Evolutionary conservation across 2,888 invertebrate genomes (phyloP).

Genomic region (Dromius quadrimaculatus): DNA sequence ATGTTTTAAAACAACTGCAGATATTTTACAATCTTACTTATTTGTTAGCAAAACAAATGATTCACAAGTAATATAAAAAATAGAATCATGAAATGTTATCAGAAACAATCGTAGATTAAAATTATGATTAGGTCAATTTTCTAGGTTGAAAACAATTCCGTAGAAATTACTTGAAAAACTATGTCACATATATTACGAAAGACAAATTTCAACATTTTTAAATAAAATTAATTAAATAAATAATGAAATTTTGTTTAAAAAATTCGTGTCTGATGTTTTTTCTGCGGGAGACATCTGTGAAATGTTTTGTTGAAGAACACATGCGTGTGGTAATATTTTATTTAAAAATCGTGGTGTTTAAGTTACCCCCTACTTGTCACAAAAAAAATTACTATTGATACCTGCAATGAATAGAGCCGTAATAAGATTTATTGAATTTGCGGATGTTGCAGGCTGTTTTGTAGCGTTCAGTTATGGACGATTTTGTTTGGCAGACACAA

Average conservation of each 20-base stretch:
- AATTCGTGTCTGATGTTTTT: not conserved
- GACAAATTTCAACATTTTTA: not conserved
- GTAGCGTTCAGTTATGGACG: not conserved
- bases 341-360: not conserved
- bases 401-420: too few relatives aligned
- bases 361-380: not conserved
- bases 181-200: not conserved
- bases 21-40: too few relatives aligned
- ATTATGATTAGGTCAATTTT: not conserved
- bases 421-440: too few relatives aligned
- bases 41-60: not conserved
- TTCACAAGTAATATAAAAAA: not conserved
- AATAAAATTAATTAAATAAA: too few relatives aligned
- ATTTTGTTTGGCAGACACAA: constrained; percentile 5
- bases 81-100: not conserved
- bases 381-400: not conserved
- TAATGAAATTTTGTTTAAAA: not conserved
- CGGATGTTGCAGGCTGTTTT: not conserved
- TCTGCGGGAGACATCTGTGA: not conserved
- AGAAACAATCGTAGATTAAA: not conserved
- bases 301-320: not conserved
- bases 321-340: not conserved
- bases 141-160: not conserved
- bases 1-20: too few relatives aligned
- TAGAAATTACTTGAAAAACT: not conserved